phyloP scores from a whole-genome alignment of 2,888 invertebrate genomes.

The Silvanus unidentatus region DNA sequence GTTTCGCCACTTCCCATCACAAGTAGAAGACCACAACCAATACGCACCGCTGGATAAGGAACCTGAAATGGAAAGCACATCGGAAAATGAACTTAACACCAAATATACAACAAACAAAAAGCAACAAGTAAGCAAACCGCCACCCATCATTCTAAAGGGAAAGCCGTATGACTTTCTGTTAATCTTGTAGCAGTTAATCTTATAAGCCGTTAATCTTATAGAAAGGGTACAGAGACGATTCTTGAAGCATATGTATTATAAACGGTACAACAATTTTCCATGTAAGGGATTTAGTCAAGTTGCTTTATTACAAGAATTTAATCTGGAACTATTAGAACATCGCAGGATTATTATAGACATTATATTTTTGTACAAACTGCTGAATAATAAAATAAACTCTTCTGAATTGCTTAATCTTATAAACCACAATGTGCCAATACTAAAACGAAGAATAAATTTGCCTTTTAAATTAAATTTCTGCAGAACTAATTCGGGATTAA shows the following conservation, averaged over 20 bases:
- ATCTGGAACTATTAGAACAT: not conserved
- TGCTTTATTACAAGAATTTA: not conserved
- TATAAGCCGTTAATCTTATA: not conserved
- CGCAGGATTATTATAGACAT: not conserved
- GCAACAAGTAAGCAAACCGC: not conserved
- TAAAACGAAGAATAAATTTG: too few species aligned
- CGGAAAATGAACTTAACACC: too few species aligned
- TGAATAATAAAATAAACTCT: not conserved
- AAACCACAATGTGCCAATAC: not conserved
- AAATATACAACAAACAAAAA: too few species aligned
- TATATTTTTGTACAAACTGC: not conserved
- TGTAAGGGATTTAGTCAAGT: not conserved
- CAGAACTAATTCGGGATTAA: too few species aligned
- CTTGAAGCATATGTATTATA: constrained; percentile 7
- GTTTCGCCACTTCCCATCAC: too few species aligned
- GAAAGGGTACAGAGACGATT: constrained; percentile 7
- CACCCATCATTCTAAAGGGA: not conserved
- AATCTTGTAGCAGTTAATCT: constrained; percentile 2
- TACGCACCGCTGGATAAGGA: too few species aligned
- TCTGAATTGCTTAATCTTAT: not conserved
- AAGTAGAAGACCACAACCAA: too few species aligned
- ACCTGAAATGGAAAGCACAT: too few species aligned
- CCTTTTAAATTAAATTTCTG: too few species aligned
- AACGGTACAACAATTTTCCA: constrained; percentile 2
- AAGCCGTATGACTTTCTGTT: constrained; percentile 2